Base-by-base conservation (phyloP, 2,797 vertebrate species). In the Sebastes hubbsi region DNA sequence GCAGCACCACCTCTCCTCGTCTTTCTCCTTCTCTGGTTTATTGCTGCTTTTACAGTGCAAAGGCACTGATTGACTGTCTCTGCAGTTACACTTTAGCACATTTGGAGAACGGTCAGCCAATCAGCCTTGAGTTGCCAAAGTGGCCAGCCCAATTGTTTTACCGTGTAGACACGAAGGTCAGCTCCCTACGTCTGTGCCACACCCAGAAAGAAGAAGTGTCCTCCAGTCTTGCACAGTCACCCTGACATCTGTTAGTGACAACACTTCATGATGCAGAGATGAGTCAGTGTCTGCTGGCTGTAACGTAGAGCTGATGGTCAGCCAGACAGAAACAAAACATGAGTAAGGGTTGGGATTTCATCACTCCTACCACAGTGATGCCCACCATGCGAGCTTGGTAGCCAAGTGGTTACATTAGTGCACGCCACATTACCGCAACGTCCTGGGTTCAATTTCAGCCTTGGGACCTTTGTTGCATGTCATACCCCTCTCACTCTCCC, bases 271-370 rank as follows among this genome's bases (percentile, higher is more conserved):
- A 83, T 64, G 74, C 80, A 72, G 71, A 13, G 59, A 80, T 87
- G 89, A 90, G 78, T 91, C 92, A 91, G 62, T 76, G 78, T 70
- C 77, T 88, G 67, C 78, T 72, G 49, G 64, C 60, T 74, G 22
- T 84, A 56, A 49, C 8, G 16, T 63, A n/a, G 24, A 62, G 16
- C 54, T 73, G 63, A 54, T 74, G 67, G 76, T 85, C 78, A 74
- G 36, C 27, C 25, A 64, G 49, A 81, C 34, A 69, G 52, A 68
- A 67, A 70, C 42, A 69, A 24, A 36, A 18, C 20, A 63, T 58
- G 46, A 54, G n/a, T 30, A 27, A 36, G 24, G 30, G 36, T 22
- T 38, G 10, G 30, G 30, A 66, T 85, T 78, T 83, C 29, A 63
- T 72, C 72, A 25, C 22, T 63, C 8, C 25, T 63, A 27, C 12